Base-by-base conservation (phyloP, 1,140 invertebrate species). In the Magallana angulata region DNA sequence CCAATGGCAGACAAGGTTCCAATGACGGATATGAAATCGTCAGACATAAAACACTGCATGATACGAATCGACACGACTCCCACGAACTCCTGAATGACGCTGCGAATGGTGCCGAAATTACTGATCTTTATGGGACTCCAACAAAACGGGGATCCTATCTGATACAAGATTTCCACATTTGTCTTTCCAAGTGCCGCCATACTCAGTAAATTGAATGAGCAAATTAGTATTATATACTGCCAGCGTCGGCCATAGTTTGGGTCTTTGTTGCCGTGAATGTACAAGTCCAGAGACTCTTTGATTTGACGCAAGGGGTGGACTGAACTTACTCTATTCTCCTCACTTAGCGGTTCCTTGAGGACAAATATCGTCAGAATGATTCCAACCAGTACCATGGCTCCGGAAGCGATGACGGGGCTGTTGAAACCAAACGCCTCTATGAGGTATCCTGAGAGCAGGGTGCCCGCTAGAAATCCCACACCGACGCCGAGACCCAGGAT, bases 371-470 rank as follows among this genome's bases (percentile, higher is more conserved):
- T 84, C 14, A 87, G 14, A 4, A 89, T n/a, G 6, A 84, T 58
- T n/a, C 87, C 48, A 82, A 48, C 48, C 4, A 89, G 24, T 11
- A 81, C 82, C 24, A 76, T 36, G 12, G 87, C 36, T 7, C 56
- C 83, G 14, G 58, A 80, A 3, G 86, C 68, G 11, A 89, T 24
- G 6, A 85, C 64, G 9, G 88, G 85, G 36, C 57, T 84, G 16
- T 57, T 59, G 59, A 85, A 89, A 6, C 88, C 88, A 30, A 76
- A 57, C 14, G 60, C 48, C 30, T 84, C 14, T 57, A 89, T 89
- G 2, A 89, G 48, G 59, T 87, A 89, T 7, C 88, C 88, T 14
- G 86, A 84, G 24, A 86, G 57, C 6, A 89, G 14, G 11, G 48
- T 68, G 5, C 64, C 88, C 3, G 85, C 62, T 11, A 83, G 36